A percentile compares a stretch with the other conserved stretches of the same genome.
phyloP scores from a whole-genome alignment of 2,797 vertebrate genomes.

The Lindbergichthys nudifrons region DNA sequence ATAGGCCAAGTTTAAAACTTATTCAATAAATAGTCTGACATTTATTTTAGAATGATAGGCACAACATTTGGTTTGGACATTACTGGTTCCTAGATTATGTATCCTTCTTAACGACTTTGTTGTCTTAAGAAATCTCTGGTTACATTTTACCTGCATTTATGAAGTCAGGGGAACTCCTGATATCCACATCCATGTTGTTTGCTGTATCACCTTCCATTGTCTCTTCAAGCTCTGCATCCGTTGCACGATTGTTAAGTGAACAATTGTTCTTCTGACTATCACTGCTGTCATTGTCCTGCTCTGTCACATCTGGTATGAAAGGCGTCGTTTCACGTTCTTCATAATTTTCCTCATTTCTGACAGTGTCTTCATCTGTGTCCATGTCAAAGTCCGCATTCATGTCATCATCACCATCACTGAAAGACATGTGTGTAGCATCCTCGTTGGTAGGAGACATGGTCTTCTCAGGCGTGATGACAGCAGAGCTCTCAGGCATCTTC shows the following conservation, averaged over 20 bases:
- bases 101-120: not conserved
- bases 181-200: conserved; percentile 1
- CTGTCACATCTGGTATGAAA: not conserved
- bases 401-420: conserved; percentile 44
- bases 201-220: not conserved
- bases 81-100: not conserved
- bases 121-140: rapidly evolving
- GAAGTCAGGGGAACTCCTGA: conserved; percentile 5
- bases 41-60: not conserved
- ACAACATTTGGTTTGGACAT: not conserved
- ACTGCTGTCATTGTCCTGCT: not conserved
- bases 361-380: conserved; percentile 29
- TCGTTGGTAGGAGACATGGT: not conserved
- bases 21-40: not conserved
- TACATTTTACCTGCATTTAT: conserved; percentile 36
- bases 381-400: conserved; percentile 61
- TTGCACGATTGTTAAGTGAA: not conserved
- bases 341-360: conserved; percentile 5
- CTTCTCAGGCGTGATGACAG: not conserved
- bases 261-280: rapidly evolving
- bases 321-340: not conserved
- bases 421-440: not conserved
- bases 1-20: not conserved
- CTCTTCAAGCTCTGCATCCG: not conserved
- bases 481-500: not conserved